Base-by-base conservation (phyloP, 1,140 invertebrate species). In the Asbolus verrucosus region DNA sequence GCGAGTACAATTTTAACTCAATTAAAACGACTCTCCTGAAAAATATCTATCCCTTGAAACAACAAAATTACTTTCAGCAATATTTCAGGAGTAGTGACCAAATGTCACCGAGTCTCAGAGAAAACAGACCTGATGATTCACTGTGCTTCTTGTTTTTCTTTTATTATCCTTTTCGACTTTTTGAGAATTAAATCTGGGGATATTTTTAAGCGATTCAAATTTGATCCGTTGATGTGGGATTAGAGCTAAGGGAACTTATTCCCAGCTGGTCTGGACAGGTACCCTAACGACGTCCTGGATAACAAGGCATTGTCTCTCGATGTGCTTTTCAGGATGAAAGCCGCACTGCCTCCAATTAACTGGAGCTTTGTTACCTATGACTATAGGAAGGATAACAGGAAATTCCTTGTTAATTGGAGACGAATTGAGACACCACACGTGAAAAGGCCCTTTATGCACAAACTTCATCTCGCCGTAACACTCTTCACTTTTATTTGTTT, bases 251-350 rank as follows among this genome's bases (percentile, higher is more conserved):
- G 9, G 19, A 21, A 24, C 27, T 11, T 27, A 13, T 54, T 30
- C 21, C 21, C 46, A 11, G 21, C 6, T 54, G 46, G 46, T 27
- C 14, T 54, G 46, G 18, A 27, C 46, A 54, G 46, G 46, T 54
- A 54, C 27, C 46, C 27, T 54, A 54, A 54, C 46, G 46, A 54
- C 21, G 46, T 54, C 46, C 46, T 54, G 46, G 46, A 54, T 54
- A 54, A 54, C 46, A 54, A 30, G 46, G 46, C 18, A 54, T 54
- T 54, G 46, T 54, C 46, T 27, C 46, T 14, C 0, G 46, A 54
- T 54, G 46, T 54, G 46, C 46, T 54, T 54, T 54, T 54, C 46
- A 54, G 46, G 46, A 54, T 54, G 21, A 54, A 54, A 54, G 46
- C 46, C 46, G 18, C 19, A 50, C 16, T 54, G 46, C 46, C 46